phyloP scores from a whole-genome alignment of 92 coral and sea anemone genomes.

The Chrysogorgia sp. region DNA sequence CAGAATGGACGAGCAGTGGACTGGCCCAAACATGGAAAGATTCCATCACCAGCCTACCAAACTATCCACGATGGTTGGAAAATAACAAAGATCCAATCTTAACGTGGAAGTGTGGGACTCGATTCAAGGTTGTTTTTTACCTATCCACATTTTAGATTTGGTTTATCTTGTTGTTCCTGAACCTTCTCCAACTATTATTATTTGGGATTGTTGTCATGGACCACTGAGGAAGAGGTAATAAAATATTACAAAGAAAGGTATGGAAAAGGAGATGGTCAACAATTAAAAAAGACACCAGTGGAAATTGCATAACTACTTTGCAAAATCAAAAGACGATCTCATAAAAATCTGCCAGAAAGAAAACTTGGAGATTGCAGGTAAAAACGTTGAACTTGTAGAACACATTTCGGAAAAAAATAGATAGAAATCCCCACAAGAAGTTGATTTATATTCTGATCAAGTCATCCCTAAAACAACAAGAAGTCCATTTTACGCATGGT shows the following conservation, averaged over 20 bases:
- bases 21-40: constrained; percentile 7
- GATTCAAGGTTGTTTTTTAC: constrained; percentile 37
- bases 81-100: constrained; percentile 35
- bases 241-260: no score
- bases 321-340: constrained; percentile 3
- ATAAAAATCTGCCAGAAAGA: constrained; percentile 11
- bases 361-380: no score
- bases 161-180: constrained; percentile 40
- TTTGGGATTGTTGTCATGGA: constrained; percentile 44
- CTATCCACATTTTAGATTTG: constrained; percentile 35
- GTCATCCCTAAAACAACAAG: constrained; percentile 21
- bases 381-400: constrained; percentile 34
- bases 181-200: constrained; percentile 19
- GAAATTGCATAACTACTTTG: not conserved
- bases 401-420: constrained; percentile 26
- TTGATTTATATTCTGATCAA: no score
- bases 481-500: constrained; percentile 34
- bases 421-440: no score
- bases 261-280: constrained; percentile 13
- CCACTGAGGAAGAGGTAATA: constrained; percentile 32
- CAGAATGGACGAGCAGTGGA: constrained; percentile 12
- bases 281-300: constrained; percentile 2
- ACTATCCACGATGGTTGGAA: constrained; percentile 40
- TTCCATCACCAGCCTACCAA: constrained; percentile 44
- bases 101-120: constrained; percentile 47